phyloP scores from a whole-genome alignment of 2,113 vertebrate genomes.

The Bufo gargarizans region DNA sequence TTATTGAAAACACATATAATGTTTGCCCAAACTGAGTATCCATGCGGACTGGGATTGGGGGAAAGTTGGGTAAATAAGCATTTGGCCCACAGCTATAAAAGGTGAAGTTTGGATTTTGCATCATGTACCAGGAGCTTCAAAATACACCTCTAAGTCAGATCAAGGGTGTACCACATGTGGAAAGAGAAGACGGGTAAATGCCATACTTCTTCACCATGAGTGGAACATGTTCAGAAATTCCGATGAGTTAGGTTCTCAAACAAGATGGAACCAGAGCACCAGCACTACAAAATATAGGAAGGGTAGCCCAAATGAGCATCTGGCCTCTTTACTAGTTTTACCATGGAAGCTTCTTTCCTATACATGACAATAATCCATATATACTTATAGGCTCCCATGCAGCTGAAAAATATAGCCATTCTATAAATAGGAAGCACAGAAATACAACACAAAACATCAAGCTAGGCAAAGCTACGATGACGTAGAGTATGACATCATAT shows the following conservation, averaged over 20 bases:
- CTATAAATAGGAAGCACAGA: not conserved
- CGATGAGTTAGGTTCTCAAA: too few species aligned
- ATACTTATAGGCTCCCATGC: not conserved
- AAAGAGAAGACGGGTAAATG: not conserved
- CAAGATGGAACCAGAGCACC: too few species aligned
- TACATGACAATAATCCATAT: not conserved
- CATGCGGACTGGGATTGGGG: too few species aligned
- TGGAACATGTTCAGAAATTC: not conserved
- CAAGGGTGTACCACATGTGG: not conserved
- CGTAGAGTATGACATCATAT: not conserved
- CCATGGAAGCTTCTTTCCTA: too few species aligned
- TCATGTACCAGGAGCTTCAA: not conserved
- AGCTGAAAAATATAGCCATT: not conserved
- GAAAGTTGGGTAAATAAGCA: too few species aligned
- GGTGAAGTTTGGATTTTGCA: not conserved
- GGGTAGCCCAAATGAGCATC: too few species aligned
- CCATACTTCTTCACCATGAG: not conserved
- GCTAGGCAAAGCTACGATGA: not conserved
- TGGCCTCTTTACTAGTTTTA: too few species aligned
- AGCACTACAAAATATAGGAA: too few species aligned
- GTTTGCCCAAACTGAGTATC: too few species aligned
- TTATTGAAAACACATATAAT: too few species aligned
- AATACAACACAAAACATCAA: not conserved
- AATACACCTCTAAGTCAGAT: not conserved
- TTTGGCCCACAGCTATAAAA: too few species aligned